phyloP scores from a whole-genome alignment of 2,113 vertebrate genomes.

The Pygoscelis antarcticus region DNA sequence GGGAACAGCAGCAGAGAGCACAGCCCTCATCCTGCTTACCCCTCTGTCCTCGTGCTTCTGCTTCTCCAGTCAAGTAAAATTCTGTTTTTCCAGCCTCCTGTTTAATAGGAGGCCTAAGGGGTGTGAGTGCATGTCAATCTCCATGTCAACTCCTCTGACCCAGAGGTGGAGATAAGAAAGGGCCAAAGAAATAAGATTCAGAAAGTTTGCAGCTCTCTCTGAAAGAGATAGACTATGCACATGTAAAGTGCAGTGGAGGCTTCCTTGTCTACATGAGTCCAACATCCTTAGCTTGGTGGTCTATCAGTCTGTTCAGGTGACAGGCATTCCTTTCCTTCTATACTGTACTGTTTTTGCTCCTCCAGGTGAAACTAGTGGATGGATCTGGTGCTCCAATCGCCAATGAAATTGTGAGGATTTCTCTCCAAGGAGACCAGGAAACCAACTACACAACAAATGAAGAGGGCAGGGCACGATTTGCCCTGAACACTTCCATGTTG shows the following conservation, averaged over 20 bases:
- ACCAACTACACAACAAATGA: conserved; percentile 69
- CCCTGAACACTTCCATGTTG: conserved; percentile 41
- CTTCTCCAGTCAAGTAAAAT: background rate
- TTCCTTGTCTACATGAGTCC: background rate
- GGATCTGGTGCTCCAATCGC: conserved; percentile 56
- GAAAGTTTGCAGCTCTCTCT: background rate
- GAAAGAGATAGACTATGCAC: background rate
- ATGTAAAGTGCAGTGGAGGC: background rate
- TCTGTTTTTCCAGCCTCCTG: background rate
- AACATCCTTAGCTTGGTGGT: background rate
- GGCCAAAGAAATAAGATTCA: background rate
- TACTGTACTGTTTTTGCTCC: background rate
- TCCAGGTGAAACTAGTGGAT: conserved; percentile 72
- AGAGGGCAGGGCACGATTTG: conserved; percentile 63
- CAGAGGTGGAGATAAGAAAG: background rate
- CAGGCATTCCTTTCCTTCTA: background rate
- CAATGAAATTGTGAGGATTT: conserved; percentile 60
- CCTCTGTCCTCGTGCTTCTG: background rate
- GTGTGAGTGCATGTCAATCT: background rate
- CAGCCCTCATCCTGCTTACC: background rate
- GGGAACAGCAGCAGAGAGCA: background rate
- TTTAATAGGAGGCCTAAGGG: background rate
- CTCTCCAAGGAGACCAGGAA: background rate
- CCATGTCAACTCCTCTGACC: background rate
- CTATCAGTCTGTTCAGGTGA: background rate